Evolutionary conservation across 2,888 invertebrate genomes (phyloP).

Genomic region (Taphrorychus bicolor): DNA sequence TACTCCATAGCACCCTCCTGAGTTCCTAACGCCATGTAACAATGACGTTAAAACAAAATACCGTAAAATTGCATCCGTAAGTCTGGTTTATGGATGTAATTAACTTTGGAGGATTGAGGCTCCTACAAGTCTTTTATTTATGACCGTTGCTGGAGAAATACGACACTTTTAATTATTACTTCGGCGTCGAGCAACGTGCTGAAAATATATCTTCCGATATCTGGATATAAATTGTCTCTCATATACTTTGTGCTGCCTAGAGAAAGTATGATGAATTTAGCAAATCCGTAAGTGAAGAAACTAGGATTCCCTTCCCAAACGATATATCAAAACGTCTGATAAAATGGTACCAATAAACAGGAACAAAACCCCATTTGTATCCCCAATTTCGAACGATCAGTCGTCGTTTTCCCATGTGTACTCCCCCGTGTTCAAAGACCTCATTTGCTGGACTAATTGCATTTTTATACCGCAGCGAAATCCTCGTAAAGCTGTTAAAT

Average conservation of each 20-base stretch:
- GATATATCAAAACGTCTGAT: background rate
- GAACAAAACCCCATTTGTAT: background rate
- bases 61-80: conserved; percentile 37
- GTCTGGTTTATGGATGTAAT: conserved; percentile 38
- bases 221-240: background rate
- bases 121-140: conserved; percentile 13
- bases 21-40: background rate
- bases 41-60: conserved; percentile 22
- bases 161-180: conserved; percentile 15
- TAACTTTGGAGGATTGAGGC: conserved; percentile 30
- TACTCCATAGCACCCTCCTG: background rate
- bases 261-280: background rate
- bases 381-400: background rate
- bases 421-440: background rate
- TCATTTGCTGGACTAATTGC: conserved; percentile 15
- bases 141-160: conserved; percentile 8
- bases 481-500: conserved; percentile 20
- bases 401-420: background rate
- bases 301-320: background rate
- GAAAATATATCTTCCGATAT: background rate
- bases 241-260: background rate
- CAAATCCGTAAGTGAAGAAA: background rate
- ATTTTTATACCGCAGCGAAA: conserved; percentile 10
- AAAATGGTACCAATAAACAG: background rate
- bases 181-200: background rate